Percentiles rank a stretch among this genome's conserved stretches.
phyloP scores from a whole-genome alignment of 2,797 vertebrate genomes.

The Galagoides demidoff region DNA sequence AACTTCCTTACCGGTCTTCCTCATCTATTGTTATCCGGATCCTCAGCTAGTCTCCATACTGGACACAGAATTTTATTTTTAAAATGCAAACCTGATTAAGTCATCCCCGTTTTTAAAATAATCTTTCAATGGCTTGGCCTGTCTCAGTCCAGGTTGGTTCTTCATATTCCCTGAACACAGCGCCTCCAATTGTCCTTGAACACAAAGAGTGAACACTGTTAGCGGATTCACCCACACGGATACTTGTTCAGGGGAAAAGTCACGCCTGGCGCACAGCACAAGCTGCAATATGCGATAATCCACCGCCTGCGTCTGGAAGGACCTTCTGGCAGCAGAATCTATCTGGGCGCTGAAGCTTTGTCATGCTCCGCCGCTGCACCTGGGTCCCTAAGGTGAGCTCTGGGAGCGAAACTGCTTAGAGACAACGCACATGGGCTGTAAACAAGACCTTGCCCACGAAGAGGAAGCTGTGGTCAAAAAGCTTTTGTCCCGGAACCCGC shows the following conservation, averaged over 20 bases:
- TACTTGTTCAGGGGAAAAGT: background rate
- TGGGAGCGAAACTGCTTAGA: background rate
- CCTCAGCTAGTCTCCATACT: background rate
- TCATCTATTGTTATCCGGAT: background rate
- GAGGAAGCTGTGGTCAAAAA: conserved; percentile 46
- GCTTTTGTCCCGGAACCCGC: background rate
- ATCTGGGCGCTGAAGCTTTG: background rate
- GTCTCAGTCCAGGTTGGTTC: background rate
- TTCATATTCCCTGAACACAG: background rate
- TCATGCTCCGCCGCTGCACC: background rate
- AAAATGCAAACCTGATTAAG: background rate
- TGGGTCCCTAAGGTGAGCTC: background rate
- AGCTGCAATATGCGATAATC: background rate
- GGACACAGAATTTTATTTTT: background rate
- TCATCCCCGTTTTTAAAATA: background rate
- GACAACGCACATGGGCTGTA: background rate
- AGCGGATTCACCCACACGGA: background rate
- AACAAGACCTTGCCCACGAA: background rate
- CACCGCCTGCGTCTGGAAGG: background rate
- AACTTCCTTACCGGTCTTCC: background rate
- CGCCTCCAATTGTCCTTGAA: background rate
- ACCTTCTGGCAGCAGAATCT: accelerated
- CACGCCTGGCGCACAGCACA: accelerated
- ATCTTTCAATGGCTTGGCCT: background rate
- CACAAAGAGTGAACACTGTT: too few relatives aligned